Evolutionary conservation across 2,797 vertebrate species (phyloP), one percentile per base, ranked within the genome.

Genomic region (Steatocranus sp.): DNA sequence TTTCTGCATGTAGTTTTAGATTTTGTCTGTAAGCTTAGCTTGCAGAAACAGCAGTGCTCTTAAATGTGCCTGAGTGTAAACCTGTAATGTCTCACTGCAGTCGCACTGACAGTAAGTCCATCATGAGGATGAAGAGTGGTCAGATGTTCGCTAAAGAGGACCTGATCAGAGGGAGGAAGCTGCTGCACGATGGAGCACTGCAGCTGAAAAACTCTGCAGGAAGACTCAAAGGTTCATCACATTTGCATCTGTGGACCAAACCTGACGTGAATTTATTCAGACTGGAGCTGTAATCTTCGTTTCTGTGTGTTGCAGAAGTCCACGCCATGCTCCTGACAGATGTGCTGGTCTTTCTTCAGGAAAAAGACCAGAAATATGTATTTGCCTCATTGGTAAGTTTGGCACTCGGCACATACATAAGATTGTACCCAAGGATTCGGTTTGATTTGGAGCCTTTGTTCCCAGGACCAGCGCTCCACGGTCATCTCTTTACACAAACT

Each of bases 91-190:
- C 27, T 48, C 11, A 56, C 76, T 79, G 6, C 82, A 97, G 75
- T n/a, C 96, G 97, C 87, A 98, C 97, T 0, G 98, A 99, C 76
- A 98, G 96, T 92, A 98, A 98, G 93, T 98, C 98, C 61, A 98
- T 98, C 92, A 98, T 98, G 96, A 96, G 97, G 87, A 97, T 98
- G 97, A 98, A 98, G 92, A 97, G 97, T 0, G 98, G 98, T 1
- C 97, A 98, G 96, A 98, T 98, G 97, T 98, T 99, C 54, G 97
- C 98, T 53, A 97, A 95, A 81, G 98, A 98, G 87, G 98, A 99
- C 76, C 87, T 99, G 91, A 94, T 95, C 80, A 95, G 97, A 84
- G 94, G 94, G 7, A 96, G 97, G 87, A 97, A 96, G 27, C 95
- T 99, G 75, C 91, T 98, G 80, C 96, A 97, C 0, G 98, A 98